Percentiles rank a stretch among this genome's conserved stretches.
Evolutionary conservation across 2,113 vertebrate species (phyloP).

Genomic region (Menidia beryllina): DNA sequence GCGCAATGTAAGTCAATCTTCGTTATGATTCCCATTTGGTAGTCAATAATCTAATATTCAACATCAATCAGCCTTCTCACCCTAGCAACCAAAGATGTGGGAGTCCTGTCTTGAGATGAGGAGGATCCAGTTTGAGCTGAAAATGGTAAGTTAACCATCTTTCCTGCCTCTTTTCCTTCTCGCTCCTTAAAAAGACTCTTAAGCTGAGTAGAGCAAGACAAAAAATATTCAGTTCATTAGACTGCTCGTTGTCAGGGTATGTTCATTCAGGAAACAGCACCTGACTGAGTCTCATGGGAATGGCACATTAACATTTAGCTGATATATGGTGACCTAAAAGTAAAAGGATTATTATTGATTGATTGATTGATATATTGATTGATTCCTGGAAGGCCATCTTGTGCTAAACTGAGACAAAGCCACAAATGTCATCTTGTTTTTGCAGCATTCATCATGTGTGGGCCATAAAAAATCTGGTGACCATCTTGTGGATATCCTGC

Average conservation of each 20-base stretch:
- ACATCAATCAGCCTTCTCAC: constrained; percentile 61
- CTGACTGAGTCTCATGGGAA: background rate
- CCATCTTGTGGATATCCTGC: background rate
- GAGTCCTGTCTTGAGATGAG: constrained; percentile 53
- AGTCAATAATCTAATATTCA: background rate
- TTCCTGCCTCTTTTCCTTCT: constrained; percentile 55
- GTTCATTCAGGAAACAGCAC: background rate
- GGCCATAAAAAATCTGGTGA: background rate
- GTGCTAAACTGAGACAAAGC: background rate
- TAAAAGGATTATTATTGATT: background rate
- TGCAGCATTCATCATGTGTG: background rate
- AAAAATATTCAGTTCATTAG: background rate
- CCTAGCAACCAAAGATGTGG: constrained; percentile 57
- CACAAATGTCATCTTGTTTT: no score
- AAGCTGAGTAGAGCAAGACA: constrained; percentile 61
- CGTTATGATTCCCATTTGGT: background rate
- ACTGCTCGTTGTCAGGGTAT: background rate
- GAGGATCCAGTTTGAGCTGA: constrained; percentile 38
- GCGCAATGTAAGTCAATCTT: background rate
- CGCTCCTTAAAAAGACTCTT: constrained; percentile 81
- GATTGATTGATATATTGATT: background rate
- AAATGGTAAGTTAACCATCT: constrained; percentile 35
- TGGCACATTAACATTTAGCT: background rate
- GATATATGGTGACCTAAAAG: no score
- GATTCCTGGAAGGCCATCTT: background rate